A percentile compares a stretch with the other conserved stretches of the same genome.
Evolutionary conservation across 2,113 vertebrate species (phyloP).

Genomic region (Dipodomys spectabilis): DNA sequence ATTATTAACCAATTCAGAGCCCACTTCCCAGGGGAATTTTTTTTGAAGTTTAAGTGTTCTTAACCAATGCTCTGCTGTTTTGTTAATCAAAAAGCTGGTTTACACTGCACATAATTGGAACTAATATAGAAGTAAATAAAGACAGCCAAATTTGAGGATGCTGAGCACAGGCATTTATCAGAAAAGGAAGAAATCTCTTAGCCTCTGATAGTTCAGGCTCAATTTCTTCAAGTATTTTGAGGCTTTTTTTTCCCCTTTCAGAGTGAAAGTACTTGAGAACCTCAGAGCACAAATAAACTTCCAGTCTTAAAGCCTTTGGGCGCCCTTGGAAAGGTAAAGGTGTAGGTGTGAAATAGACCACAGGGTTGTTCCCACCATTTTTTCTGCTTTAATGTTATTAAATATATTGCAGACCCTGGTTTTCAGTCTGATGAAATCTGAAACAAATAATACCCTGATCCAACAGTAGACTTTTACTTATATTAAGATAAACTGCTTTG

Average conservation of each 20-base stretch:
- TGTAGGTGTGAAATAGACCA: slow-evolving; percentile 73
- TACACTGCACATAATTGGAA: slow-evolving; percentile 83
- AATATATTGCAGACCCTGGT: slow-evolving; percentile 56
- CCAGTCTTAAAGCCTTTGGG: background rate
- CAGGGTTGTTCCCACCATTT: slow-evolving; percentile 37
- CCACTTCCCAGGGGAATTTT: slow-evolving; percentile 89
- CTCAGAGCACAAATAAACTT: slow-evolving; percentile 77
- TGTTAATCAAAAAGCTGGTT: slow-evolving; percentile 87
- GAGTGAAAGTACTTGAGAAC: slow-evolving; percentile 69
- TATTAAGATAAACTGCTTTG: slow-evolving; percentile 85
- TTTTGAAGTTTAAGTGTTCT: slow-evolving; percentile 88
- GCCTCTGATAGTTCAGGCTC: slow-evolving; percentile 75
- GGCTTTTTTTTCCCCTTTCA: background rate
- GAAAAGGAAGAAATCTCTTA: slow-evolving; percentile 72
- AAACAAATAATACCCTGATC: slow-evolving; percentile 83
- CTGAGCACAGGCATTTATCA: slow-evolving; percentile 77
- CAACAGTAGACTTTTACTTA: slow-evolving; percentile 83
- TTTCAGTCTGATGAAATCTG: slow-evolving; percentile 75
- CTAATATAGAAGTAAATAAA: slow-evolving; percentile 84
- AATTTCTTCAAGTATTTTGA: slow-evolving; percentile 74
- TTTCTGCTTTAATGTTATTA: slow-evolving; percentile 73
- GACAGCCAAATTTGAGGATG: slow-evolving; percentile 85
- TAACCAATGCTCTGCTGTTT: slow-evolving; percentile 87
- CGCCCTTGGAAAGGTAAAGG: slow-evolving; percentile 73
- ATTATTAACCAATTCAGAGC: slow-evolving; percentile 93